Percentiles rank a stretch among this genome's conserved stretches.
These are phyloP conservation scores for Lagodon rhomboides DNA, from an alignment of 2,797 vertebrate species.

Conservation along the genomic window DNA sequence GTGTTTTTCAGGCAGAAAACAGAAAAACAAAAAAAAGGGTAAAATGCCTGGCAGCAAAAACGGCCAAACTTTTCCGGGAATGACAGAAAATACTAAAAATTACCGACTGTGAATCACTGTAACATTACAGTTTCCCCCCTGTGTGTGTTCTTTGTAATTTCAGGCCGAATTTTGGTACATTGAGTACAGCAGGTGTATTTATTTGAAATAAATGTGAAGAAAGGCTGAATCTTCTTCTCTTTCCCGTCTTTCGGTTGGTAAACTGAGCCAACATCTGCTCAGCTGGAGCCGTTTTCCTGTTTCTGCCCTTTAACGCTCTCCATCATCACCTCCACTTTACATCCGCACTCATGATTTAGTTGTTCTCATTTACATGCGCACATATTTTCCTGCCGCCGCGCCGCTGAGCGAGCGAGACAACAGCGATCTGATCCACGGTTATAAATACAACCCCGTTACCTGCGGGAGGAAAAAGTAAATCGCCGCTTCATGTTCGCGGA, in stretches of 20 bases:
- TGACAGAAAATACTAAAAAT: too few relatives aligned
- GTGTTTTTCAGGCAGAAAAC: neutral
- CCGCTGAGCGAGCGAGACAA: conserved; percentile 10
- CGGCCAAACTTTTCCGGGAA: too few relatives aligned
- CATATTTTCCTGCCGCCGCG: conserved; percentile 4
- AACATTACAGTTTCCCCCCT: too few relatives aligned
- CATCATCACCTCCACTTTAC: neutral
- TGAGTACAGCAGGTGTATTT: too few relatives aligned
- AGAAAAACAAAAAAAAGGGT: too few relatives aligned
- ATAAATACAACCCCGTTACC: conserved; percentile 1
- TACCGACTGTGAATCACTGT: too few relatives aligned
- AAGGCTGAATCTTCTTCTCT: too few relatives aligned
- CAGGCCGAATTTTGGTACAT: too few relatives aligned
- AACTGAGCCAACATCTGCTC: neutral
- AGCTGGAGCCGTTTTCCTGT: neutral
- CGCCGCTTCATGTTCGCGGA: neutral
- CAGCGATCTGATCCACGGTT: conserved; percentile 14
- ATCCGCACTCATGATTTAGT: neutral
- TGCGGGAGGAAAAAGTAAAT: neutral
- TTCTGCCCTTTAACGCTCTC: neutral
- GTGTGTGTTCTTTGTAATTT: too few relatives aligned
- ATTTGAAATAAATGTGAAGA: too few relatives aligned
- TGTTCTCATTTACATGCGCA: neutral
- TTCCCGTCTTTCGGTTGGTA: too few relatives aligned
- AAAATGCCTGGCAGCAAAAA: too few relatives aligned